Percentiles rank a stretch among this genome's conserved stretches.
Conservation (phyloP, 2,113 vertebrate genomes). For the Balaeniceps rex region DNA sequence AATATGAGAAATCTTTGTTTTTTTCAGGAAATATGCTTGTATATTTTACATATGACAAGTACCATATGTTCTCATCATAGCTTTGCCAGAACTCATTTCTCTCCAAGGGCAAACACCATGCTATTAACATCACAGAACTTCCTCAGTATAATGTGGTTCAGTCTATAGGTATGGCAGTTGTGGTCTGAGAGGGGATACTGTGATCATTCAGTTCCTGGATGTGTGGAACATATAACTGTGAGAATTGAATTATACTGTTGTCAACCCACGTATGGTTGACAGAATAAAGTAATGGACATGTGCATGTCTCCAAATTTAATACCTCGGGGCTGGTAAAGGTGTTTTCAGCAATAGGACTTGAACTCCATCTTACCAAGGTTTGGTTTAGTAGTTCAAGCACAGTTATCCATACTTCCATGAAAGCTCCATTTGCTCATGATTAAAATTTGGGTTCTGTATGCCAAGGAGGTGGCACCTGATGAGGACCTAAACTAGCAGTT, state of each 20-base stretch:
- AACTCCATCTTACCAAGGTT: background rate
- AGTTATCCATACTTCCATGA: background rate
- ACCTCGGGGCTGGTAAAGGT: background rate
- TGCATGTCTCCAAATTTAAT: background rate
- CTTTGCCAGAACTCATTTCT: background rate
- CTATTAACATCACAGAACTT: background rate
- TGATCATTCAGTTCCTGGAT: background rate
- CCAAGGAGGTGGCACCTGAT: background rate
- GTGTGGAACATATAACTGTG: background rate
- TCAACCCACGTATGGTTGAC: background rate
- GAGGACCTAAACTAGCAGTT: background rate
- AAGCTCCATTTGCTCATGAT: constrained; percentile 16
- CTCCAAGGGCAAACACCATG: background rate
- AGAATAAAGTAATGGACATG: background rate
- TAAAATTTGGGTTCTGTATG: background rate
- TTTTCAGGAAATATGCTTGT: background rate
- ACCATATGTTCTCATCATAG: background rate
- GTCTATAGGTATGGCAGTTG: background rate
- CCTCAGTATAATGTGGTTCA: background rate
- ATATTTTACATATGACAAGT: background rate
- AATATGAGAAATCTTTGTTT: background rate
- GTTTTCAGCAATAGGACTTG: background rate
- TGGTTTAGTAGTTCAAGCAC: background rate
- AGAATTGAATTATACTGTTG: background rate
- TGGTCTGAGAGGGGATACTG: background rate